Conservation (phyloP, 2,113 vertebrate genomes). For the Sardina pilchardus region DNA sequence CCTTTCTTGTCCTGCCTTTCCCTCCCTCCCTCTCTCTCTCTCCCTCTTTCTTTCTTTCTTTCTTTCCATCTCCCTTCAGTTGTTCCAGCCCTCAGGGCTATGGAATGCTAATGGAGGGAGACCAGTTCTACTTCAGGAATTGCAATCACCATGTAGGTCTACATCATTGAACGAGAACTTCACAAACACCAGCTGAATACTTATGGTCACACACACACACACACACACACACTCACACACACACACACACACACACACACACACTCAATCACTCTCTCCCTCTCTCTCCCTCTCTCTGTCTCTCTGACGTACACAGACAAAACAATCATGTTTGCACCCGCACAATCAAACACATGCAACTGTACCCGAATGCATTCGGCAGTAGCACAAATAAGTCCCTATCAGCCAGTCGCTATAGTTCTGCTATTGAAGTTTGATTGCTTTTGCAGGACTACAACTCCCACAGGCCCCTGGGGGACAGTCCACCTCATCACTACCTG, state of each 20-base stretch:
- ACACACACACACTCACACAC: too few relatives aligned
- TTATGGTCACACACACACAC: background rate
- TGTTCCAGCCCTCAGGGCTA: slow-evolving; percentile 10
- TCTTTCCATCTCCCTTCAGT: background rate
- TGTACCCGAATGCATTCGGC: too few relatives aligned
- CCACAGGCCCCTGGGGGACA: too few relatives aligned
- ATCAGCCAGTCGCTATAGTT: too few relatives aligned
- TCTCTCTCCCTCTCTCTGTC: too few relatives aligned
- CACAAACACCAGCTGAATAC: background rate
- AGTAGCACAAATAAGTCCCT: too few relatives aligned
- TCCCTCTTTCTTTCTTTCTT: background rate
- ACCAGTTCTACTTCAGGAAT: slow-evolving; percentile 26
- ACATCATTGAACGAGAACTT: background rate
- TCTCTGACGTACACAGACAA: slow-evolving; percentile 9
- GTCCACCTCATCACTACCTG: too few relatives aligned
- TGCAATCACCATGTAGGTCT: slow-evolving; percentile 29
- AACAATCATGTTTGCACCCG: background rate
- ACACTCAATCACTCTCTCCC: slow-evolving; percentile 10
- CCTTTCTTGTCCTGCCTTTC: background rate
- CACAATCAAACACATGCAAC: too few relatives aligned
- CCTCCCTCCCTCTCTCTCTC: background rate
- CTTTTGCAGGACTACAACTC: too few relatives aligned
- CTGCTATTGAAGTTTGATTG: too few relatives aligned
- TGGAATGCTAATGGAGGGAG: slow-evolving; percentile 34
- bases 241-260: background rate